phyloP scores from a whole-genome alignment of 1,140 invertebrate genomes.

The Dendroctonus ponderosae region DNA sequence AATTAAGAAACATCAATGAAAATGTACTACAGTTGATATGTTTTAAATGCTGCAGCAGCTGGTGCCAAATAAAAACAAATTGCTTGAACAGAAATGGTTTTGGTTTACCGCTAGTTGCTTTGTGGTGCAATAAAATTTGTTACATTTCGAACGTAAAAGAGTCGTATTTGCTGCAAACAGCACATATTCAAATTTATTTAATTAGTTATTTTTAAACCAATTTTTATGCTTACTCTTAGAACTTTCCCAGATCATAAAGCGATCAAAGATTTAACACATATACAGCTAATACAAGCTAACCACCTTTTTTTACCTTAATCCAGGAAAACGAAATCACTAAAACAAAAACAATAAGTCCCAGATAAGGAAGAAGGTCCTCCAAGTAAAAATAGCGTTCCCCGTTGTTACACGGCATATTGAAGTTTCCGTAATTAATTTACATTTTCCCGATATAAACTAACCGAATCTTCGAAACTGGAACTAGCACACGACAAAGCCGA shows the following conservation, averaged over 20 bases:
- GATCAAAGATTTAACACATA: no score
- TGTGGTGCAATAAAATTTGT: conserved; percentile 18
- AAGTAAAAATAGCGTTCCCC: conserved; percentile 16
- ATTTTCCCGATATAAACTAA: neutral
- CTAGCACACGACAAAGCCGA: neutral
- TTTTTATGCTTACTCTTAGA: no score
- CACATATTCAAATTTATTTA: no score
- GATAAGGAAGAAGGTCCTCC: conserved; percentile 21
- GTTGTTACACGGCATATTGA: conserved; percentile 13
- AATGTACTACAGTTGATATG: neutral
- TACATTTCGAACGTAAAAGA: neutral
- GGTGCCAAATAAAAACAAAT: conserved; percentile 18
- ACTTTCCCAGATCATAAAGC: no score
- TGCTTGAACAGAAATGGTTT: conserved; percentile 19
- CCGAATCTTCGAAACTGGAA: neutral
- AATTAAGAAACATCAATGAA: neutral
- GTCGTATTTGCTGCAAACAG: no score
- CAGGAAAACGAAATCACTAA: conserved; percentile 9
- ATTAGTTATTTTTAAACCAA: no score
- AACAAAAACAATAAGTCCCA: conserved; percentile 23
- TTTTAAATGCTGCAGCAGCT: neutral
- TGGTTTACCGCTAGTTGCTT: conserved; percentile 18
- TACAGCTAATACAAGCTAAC: no score
- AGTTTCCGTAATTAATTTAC: neutral
- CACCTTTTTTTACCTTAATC: conserved; percentile 18